phyloP scores from a whole-genome alignment of 2,113 vertebrate species.

The Eulemur rufifrons region DNA sequence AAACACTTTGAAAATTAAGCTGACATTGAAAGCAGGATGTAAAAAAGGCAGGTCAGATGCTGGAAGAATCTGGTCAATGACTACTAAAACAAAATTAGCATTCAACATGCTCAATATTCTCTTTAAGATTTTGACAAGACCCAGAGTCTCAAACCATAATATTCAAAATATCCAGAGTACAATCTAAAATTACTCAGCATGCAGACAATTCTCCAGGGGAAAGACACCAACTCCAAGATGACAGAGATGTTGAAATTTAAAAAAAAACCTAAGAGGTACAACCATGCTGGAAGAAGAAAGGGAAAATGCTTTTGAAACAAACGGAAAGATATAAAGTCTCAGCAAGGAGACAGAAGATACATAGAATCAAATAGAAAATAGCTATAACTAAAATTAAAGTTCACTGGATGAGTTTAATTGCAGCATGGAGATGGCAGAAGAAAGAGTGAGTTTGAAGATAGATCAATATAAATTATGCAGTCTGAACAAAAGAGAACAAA shows the following conservation, averaged over 20 bases:
- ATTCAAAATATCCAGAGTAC: neutral
- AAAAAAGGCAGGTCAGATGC: neutral
- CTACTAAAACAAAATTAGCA: neutral
- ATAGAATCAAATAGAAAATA: neutral
- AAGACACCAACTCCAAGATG: neutral
- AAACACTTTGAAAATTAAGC: neutral
- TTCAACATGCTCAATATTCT: neutral
- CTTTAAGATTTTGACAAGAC: neutral
- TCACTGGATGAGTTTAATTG: neutral
- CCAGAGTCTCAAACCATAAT: neutral
- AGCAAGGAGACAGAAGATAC: neutral
- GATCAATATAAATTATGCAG: neutral
- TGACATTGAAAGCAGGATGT: neutral
- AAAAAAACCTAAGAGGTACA: neutral
- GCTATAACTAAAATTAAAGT: slow-evolving; percentile 5
- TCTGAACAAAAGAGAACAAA: neutral
- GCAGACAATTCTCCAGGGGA: neutral
- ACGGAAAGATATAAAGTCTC: neutral
- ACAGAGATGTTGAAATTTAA: neutral
- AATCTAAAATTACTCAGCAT: slow-evolving; percentile 3
- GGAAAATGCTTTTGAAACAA: neutral
- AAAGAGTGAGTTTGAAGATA: neutral
- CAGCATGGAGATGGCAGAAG: neutral
- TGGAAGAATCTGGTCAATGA: neutral
- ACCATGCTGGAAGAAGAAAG: neutral